A percentile compares a stretch with the other conserved stretches of the same genome.
Conservation (phyloP, 2,113 vertebrate genomes). For the Eulemur macaco region DNA sequence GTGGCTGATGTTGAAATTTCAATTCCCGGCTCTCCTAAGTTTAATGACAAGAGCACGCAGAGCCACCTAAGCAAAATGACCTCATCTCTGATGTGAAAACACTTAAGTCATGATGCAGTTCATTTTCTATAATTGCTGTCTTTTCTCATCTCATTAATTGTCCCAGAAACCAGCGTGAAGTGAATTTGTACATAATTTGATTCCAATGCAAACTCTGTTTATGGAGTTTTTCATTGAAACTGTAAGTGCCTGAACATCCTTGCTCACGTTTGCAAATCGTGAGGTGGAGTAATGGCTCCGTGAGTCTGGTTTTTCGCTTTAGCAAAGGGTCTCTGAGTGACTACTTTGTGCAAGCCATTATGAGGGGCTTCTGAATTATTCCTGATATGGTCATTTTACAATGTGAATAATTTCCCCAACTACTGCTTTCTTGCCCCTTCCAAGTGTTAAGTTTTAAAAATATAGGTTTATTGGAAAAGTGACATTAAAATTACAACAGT, state of each 20-base stretch:
- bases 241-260: not conserved
- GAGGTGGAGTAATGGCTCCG: not conserved
- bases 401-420: not conserved
- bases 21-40: not conserved
- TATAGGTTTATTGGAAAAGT: not conserved
- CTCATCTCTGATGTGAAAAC: not conserved
- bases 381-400: not conserved
- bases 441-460: not conserved
- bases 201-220: not conserved
- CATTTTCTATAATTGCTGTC: not conserved
- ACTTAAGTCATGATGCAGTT: not conserved
- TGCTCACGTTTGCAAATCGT: not conserved
- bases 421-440: not conserved
- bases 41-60: not conserved
- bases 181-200: not conserved
- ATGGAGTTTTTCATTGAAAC: not conserved
- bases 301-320: not conserved
- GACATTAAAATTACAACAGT: not conserved
- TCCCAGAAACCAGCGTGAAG: not conserved
- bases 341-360: not conserved
- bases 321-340: accelerated
- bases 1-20: not conserved
- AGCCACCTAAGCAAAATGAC: not conserved
- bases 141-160: not conserved
- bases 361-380: not conserved